Evolutionary conservation across 1,140 invertebrate genomes (phyloP).

Genomic region (Drosophila pectinifera): DNA sequence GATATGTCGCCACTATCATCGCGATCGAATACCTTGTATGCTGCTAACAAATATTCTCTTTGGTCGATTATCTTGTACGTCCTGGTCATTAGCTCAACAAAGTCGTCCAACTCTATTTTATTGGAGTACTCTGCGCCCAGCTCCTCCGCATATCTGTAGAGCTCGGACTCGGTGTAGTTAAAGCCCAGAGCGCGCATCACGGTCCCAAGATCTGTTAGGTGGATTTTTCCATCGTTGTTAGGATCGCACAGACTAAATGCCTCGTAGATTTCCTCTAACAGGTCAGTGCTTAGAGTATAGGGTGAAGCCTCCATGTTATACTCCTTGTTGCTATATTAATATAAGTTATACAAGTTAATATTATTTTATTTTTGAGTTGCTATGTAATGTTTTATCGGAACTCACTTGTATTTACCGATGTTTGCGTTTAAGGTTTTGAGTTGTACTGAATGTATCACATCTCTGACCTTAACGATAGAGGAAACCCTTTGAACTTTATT

Average conservation of each 20-base stretch:
- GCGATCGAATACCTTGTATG: slow-evolving; percentile 46
- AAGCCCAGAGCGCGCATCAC: slow-evolving; percentile 38
- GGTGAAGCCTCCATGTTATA: slow-evolving; percentile 21
- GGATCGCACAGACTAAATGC: slow-evolving; percentile 39
- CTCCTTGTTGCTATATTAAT: too few relatives aligned
- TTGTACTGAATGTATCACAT: background rate
- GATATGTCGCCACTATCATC: slow-evolving; percentile 37
- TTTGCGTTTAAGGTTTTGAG: background rate
- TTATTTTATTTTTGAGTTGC: too few relatives aligned
- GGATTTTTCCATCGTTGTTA: slow-evolving; percentile 19
- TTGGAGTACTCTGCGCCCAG: slow-evolving; percentile 41
- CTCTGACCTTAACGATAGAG: background rate
- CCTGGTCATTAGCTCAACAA: slow-evolving; percentile 21
- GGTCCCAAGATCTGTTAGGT: slow-evolving; percentile 15
- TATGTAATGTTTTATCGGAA: background rate
- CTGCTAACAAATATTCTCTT: slow-evolving; percentile 18
- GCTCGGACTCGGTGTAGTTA: slow-evolving; percentile 49
- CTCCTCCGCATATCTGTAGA: slow-evolving; percentile 34
- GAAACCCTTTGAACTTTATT: background rate
- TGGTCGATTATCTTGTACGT: background rate
- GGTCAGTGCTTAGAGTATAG: slow-evolving; percentile 12
- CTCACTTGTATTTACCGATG: background rate
- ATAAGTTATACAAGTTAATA: background rate
- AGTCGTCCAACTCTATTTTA: slow-evolving; percentile 18
- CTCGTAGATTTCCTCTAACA: slow-evolving; percentile 21